Evolutionary conservation across 1,140 invertebrate species (phyloP).

Genomic region (Hypsibius dujardini): DNA sequence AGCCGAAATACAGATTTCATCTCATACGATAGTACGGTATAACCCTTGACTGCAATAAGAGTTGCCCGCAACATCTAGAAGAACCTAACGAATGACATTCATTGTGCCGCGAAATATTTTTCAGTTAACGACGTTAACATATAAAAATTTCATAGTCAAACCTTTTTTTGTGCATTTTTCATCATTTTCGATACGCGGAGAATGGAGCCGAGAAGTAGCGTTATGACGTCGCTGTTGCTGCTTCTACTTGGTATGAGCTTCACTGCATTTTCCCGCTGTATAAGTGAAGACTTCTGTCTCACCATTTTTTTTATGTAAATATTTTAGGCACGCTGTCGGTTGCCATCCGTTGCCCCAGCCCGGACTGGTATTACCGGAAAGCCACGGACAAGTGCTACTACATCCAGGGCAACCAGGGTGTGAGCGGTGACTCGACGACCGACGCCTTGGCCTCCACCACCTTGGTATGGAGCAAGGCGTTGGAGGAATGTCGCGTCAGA

Average conservation of each 20-base stretch:
- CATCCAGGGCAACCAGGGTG: background rate
- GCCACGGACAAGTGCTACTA: constrained; percentile 5
- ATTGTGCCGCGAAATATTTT: no score
- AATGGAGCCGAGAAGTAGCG: background rate
- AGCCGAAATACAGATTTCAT: no score
- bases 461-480: background rate
- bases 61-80: no score
- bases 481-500: background rate
- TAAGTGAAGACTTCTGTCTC: background rate
- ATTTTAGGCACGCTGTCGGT: background rate
- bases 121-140: no score
- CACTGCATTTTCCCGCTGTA: background rate
- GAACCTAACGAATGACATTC: no score
- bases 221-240: background rate
- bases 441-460: background rate
- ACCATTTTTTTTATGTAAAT: background rate
- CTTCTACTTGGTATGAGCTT: background rate
- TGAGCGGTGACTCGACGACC: background rate
- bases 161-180: background rate
- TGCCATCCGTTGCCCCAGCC: background rate
- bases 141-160: no score
- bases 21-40: no score
- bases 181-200: background rate
- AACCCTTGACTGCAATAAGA: no score
- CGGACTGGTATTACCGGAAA: constrained; percentile 5